Evolutionary conservation across 2,797 vertebrate genomes (phyloP).

Genomic region (Hephaestus fuliginosus): DNA sequence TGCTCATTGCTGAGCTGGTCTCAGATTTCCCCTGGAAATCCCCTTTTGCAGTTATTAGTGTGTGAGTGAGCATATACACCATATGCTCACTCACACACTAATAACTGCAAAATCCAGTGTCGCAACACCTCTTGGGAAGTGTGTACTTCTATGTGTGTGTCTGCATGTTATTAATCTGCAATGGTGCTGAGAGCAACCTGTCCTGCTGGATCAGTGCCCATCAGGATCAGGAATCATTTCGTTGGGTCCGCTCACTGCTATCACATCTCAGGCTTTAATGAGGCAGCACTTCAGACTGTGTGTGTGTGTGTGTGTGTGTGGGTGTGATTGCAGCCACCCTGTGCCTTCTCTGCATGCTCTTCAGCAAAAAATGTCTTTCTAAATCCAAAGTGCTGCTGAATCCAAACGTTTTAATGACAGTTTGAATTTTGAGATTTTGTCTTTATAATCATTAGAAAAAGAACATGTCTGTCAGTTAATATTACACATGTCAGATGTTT

Average conservation of each 20-base stretch:
- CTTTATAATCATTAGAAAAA: slow-evolving; percentile 4
- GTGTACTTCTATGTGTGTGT: slow-evolving; percentile 13
- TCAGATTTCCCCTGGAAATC: slow-evolving; percentile 58
- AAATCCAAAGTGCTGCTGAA: slow-evolving; percentile 31
- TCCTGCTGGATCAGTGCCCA: slow-evolving; percentile 80
- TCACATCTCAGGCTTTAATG: slow-evolving; percentile 67
- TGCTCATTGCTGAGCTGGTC: slow-evolving; percentile 60
- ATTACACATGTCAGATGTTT: slow-evolving; percentile 3
- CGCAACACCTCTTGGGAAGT: slow-evolving; percentile 57
- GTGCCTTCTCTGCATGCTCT: slow-evolving; percentile 20
- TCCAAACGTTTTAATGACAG: slow-evolving; percentile 15
- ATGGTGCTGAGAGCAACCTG: slow-evolving; percentile 77
- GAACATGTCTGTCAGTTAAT: slow-evolving; percentile 20
- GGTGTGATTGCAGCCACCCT: slow-evolving; percentile 21
- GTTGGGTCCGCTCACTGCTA: slow-evolving; percentile 62
- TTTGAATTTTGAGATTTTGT: slow-evolving; percentile 32
- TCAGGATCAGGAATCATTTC: slow-evolving; percentile 78
- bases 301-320: slow-evolving; percentile 41
- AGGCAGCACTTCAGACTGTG: slow-evolving; percentile 58
- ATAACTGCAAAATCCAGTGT: slow-evolving; percentile 60
- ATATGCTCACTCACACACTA: slow-evolving; percentile 39
- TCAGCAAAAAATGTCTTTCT: slow-evolving; percentile 32
- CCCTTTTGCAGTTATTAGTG: no score
- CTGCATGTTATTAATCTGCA: slow-evolving; percentile 65
- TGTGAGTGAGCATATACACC: no score